Conservation (phyloP, 2,797 vertebrate species). For the Stomatorhinus walkeri region DNA sequence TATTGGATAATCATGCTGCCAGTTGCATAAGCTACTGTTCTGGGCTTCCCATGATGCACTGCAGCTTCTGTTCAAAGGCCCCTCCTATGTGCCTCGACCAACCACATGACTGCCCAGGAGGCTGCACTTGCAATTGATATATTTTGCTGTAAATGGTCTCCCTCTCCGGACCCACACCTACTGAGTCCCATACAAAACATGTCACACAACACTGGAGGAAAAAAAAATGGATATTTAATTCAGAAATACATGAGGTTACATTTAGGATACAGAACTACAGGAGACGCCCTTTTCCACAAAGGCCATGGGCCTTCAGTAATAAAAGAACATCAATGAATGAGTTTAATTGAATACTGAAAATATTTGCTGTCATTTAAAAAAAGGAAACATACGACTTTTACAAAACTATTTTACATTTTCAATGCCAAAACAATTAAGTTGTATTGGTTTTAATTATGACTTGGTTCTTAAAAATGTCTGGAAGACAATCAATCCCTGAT, state of each 20-base stretch:
- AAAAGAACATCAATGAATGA: background rate
- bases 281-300: background rate
- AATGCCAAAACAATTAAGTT: background rate
- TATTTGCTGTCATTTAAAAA: slow-evolving; percentile 32
- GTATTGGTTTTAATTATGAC: background rate
- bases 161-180: background rate
- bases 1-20: background rate
- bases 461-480: slow-evolving; percentile 21
- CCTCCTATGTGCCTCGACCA: background rate
- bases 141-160: background rate
- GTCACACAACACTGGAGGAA: background rate
- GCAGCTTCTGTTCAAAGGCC: background rate
- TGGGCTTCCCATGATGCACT: background rate
- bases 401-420: slow-evolving; percentile 21
- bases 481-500: slow-evolving; percentile 25
- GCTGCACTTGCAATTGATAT: background rate
- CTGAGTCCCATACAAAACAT: background rate
- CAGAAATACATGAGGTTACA: background rate
- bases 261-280: background rate
- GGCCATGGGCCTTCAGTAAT: background rate
- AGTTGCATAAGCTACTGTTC: background rate
- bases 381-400: slow-evolving; percentile 34
- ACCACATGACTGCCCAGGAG: background rate
- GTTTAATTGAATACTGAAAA: slow-evolving; percentile 25
- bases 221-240: slow-evolving; percentile 2